phyloP scores from a whole-genome alignment of 2,113 vertebrate genomes.

The Blennius ocellaris region DNA sequence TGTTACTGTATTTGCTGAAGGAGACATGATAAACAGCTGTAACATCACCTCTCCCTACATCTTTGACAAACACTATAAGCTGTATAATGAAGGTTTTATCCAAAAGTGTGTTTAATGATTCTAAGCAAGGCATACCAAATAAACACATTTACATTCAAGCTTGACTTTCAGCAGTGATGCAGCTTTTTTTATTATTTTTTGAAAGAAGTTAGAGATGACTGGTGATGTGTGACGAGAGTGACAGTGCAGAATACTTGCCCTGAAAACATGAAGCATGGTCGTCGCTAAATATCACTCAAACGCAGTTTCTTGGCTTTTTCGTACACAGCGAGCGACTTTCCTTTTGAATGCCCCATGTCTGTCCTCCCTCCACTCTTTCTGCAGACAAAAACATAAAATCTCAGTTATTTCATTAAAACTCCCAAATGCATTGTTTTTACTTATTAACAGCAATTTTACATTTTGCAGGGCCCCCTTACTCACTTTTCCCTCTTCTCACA shows the following conservation, averaged over 20 bases:
- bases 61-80: too few relatives aligned
- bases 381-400: conserved; percentile 26
- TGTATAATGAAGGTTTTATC: too few relatives aligned
- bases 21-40: too few relatives aligned
- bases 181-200: not conserved
- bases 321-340: conserved; percentile 99
- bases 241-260: conserved; percentile 85
- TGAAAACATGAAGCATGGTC: conserved; percentile 96
- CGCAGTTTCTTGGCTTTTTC: conserved; percentile 99
- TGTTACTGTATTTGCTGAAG: too few relatives aligned
- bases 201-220: not conserved
- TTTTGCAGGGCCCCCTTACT: not conserved
- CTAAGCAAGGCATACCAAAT: too few relatives aligned
- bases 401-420: not conserved
- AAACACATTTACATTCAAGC: too few relatives aligned
- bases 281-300: conserved; percentile 96
- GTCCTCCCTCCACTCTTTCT: conserved; percentile 99
- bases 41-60: too few relatives aligned
- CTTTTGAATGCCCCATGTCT: conserved; percentile 99
- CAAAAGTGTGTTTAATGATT: too few relatives aligned
- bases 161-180: not conserved
- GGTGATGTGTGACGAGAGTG: not conserved
- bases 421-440: too few relatives aligned
- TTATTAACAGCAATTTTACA: not conserved
- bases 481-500: too few relatives aligned